Conservation (phyloP, 2,113 vertebrate genomes). For the Glareola pratincola region DNA sequence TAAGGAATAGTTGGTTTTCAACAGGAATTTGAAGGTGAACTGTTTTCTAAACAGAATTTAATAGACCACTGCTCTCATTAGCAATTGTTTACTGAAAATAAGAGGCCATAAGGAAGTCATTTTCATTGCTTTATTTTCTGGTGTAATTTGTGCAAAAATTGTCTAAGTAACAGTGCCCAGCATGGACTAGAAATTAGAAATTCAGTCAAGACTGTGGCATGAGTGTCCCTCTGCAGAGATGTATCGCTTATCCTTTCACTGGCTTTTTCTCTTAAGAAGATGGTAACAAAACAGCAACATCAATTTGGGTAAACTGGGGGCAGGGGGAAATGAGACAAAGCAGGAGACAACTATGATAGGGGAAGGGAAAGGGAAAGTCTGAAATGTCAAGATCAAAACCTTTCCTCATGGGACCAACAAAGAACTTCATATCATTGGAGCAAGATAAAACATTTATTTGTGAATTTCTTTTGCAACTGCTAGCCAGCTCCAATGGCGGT, state of each 20-base stretch:
- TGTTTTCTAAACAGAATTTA: background rate
- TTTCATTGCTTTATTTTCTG: background rate
- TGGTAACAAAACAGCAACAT: background rate
- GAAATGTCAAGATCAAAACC: background rate
- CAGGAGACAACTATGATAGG: background rate
- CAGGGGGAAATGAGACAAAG: background rate
- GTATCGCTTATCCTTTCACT: background rate
- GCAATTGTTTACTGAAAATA: background rate
- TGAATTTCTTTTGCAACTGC: background rate
- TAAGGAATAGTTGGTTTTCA: background rate
- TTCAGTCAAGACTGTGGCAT: background rate
- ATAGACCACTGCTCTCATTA: background rate
- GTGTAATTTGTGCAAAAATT: background rate
- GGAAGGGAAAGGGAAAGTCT: background rate
- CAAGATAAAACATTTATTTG: background rate
- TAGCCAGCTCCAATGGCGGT: background rate
- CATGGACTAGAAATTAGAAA: background rate
- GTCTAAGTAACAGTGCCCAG: background rate
- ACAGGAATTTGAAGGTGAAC: background rate
- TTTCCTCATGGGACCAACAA: background rate
- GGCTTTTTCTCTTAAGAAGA: background rate
- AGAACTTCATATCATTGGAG: background rate
- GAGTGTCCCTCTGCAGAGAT: background rate
- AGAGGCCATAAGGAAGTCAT: background rate
- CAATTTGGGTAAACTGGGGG: background rate